A percentile compares a stretch with the other conserved stretches of the same genome.
Conservation (phyloP, 2,113 vertebrate genomes). For the Stercorarius parasiticus region DNA sequence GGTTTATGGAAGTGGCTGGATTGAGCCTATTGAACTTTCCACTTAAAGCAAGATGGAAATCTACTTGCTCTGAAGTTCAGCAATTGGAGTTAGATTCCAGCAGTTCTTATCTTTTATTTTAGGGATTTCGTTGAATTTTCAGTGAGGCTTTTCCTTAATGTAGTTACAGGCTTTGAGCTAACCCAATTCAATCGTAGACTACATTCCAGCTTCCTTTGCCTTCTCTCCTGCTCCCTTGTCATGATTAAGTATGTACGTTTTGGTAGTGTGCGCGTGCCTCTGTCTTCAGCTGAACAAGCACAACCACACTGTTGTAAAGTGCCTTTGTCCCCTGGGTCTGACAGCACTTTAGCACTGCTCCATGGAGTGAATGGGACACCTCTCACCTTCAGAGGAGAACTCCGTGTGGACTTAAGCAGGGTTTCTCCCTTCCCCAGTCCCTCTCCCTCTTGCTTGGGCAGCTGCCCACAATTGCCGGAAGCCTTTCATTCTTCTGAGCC, state of each 20-base stretch:
- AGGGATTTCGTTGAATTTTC: not conserved
- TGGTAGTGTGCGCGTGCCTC: not conserved
- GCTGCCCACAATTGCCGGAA: not conserved
- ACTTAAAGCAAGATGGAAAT: not conserved
- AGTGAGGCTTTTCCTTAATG: not conserved
- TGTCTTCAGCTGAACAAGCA: not conserved
- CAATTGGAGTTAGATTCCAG: not conserved
- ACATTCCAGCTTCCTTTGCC: not conserved
- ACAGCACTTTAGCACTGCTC: not conserved
- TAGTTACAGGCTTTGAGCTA: not conserved
- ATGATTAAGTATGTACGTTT: not conserved
- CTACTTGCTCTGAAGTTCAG: not conserved
- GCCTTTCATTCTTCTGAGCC: not conserved
- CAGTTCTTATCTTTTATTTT: not conserved
- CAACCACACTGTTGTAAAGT: not conserved
- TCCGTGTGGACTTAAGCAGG: not conserved
- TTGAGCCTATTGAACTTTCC: not conserved
- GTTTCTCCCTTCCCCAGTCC: not conserved
- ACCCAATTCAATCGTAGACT: not conserved
- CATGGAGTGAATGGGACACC: not conserved
- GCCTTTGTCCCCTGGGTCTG: not conserved
- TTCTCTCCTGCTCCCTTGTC: not conserved
- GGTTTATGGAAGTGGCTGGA: not conserved
- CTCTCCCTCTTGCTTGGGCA: not conserved
- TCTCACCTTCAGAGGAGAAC: not conserved